Base-by-base conservation (phyloP, 2,797 vertebrate species). In the Enteromius mattozi region DNA sequence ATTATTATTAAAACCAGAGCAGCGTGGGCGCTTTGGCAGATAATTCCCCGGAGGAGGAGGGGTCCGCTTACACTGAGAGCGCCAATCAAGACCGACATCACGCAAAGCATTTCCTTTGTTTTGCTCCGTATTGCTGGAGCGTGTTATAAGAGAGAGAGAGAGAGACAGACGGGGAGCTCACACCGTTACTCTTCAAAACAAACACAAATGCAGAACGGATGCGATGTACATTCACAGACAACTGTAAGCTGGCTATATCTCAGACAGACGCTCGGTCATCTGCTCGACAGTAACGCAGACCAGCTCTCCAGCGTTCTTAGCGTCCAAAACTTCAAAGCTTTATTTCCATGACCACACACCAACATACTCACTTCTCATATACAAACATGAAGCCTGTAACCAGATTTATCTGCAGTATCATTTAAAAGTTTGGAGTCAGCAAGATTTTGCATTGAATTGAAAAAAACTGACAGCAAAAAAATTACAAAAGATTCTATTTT, bases 1-100 rank as follows among this genome's bases (percentile, higher is more conserved):
- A 94, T 94, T 93, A 92, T 94, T 95, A 94, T 94, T 93, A 94
- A 94, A 94, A 94, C 92, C 93, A 94, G 90, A 89, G 90, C 83
- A 91, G 91, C 84, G 74, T 83, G 85, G 35, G 88, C 61, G 90
- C 89, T 92, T 90, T 92, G 87, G 78, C 66, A 89, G 91, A 89
- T 71, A 88, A 93, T 88, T 90, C 91, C 90, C 91, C 75, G 74
- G 92, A 92, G 88, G 91, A 86, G 89, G 87, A 86, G 76, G 82
- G 76, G 65, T 86, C 88, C 86, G 61, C 88, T 91, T 92, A 89
- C 90, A 91, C 88, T 72, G 42, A 85, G 89, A 92, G 91, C 81
- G 82, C 88, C 91, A 94, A 93, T 94, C 93, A 92, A 82, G 85
- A 87, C 85, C 85, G 21, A 81, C 82, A 45, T 88, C 86, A 91